Evolutionary conservation across 2,797 vertebrate genomes (phyloP).

Genomic region (Lepilemur ruficaudatus): DNA sequence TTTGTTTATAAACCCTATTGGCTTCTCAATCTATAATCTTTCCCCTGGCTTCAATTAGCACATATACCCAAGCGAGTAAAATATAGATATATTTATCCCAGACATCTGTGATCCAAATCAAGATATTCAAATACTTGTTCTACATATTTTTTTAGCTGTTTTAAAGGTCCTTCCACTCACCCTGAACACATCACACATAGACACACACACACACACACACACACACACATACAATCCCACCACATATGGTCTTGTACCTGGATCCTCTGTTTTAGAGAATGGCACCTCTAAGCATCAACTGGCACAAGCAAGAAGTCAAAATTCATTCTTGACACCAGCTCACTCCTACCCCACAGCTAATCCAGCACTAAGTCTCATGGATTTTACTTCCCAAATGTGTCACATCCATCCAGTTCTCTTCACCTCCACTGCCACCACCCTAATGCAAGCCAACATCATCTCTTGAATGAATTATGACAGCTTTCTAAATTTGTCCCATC

Average conservation of each 20-base stretch:
- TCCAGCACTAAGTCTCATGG: neutral
- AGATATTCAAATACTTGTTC: constrained; percentile 4
- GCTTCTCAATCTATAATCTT: constrained; percentile 11
- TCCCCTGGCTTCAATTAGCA: neutral
- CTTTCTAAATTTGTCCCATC: neutral
- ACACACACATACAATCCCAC: neutral
- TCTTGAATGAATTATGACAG: neutral
- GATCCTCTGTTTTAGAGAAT: neutral
- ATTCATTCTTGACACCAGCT: neutral
- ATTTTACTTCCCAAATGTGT: neutral
- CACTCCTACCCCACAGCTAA: neutral
- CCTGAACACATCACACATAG: neutral
- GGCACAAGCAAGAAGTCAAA: neutral
- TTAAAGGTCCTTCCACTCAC: neutral
- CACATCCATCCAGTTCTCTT: neutral
- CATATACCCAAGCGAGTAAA: neutral
- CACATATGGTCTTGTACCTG: neutral
- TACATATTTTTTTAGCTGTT: neutral
- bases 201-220: neutral
- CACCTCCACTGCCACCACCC: neutral
- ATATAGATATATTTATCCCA: neutral
- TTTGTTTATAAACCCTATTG: neutral
- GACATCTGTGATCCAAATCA: neutral
- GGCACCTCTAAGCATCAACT: neutral
- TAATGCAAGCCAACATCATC: neutral